Evolutionary conservation across 2,888 invertebrate genomes (phyloP).

Genomic region (Podotricha telesiphe): DNA sequence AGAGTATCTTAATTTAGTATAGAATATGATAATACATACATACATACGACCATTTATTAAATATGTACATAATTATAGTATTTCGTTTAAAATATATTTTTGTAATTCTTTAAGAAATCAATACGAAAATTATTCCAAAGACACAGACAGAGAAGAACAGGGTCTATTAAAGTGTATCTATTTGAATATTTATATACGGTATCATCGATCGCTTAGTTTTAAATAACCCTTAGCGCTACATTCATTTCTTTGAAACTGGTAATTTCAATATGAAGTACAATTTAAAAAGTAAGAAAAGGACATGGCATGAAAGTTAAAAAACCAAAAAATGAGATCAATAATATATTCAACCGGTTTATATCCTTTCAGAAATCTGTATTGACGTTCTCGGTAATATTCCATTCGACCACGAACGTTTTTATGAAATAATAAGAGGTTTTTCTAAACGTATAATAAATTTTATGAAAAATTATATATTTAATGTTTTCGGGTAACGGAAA

Average conservation of each 20-base stretch:
- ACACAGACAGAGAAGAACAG: neutral
- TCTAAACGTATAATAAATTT: too few relatives aligned
- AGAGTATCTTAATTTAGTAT: too few relatives aligned
- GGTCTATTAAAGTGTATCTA: conserved; percentile 1
- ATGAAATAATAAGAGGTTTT: neutral
- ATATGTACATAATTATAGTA: conserved; percentile 5
- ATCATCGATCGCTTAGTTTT: neutral
- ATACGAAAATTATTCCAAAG: neutral
- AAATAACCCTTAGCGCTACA: neutral
- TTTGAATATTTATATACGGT: conserved; percentile 8
- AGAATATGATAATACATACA: neutral
- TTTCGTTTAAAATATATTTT: neutral
- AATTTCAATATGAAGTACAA: neutral
- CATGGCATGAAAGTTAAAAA: conserved; percentile 1
- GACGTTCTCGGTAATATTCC: conserved; percentile 6
- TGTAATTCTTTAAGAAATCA: neutral
- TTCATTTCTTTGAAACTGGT: neutral
- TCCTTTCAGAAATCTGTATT: neutral
- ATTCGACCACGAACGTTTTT: neutral
- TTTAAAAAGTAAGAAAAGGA: neutral
- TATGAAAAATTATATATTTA: too few relatives aligned
- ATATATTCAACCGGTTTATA: conserved; percentile 18
- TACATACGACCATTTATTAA: neutral
- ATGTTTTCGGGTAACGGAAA: too few relatives aligned
- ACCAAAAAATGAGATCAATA: neutral